Base-by-base conservation (phyloP, 2,797 vertebrate species). In the Pangasius larnaudii region DNA sequence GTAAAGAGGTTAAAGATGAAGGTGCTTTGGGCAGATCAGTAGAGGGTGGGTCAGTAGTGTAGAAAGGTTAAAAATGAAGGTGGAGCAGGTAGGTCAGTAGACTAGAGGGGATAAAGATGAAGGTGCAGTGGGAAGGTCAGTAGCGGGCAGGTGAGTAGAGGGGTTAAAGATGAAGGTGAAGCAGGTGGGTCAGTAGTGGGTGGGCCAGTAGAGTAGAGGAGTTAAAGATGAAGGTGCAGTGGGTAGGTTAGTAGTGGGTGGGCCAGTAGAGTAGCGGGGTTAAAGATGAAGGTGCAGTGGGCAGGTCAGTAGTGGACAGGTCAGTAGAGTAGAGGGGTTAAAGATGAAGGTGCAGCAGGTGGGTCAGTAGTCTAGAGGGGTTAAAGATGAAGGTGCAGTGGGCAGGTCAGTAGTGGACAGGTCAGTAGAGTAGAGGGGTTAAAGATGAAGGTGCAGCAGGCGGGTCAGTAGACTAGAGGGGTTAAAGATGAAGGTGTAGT, bases 1-100 rank as follows among this genome's bases (percentile, higher is more conserved):
- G 49, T 53, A 39, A 8, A 24, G 19, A 11, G 7, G 51, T 58
- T 74, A 63, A 14, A 39, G 33, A 42, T 72, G 33, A 51, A 39
- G 24, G 51, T 84, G 16, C 46, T 14, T n/a, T 71, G 49, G 67
- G 19, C 10, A 27, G 51, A 22, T 72, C 22, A 85, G 49, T 74
- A 24, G 58, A 4, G 19, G 58, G 7, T 51, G 59, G 69, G 65
- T 85, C 85, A 84, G 85, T 88, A 82, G 27, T 2, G 72, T 16
- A n/a, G 5, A 14, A 27, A 13, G 5, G 27, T 49, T 49, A n/a
- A n/a, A 75, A 1, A 49, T 49, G 10, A 13, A 27, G 3, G 42
- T 77, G 27, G 4, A 1, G 72, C 24, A 0, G 22, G 24, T 51
- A 22, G 75, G 6, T 56, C 16, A 36, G 71, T 74, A 46, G 22